Evolutionary conservation across 1,140 invertebrate species (phyloP).

Genomic region (Drosophila miranda): DNA sequence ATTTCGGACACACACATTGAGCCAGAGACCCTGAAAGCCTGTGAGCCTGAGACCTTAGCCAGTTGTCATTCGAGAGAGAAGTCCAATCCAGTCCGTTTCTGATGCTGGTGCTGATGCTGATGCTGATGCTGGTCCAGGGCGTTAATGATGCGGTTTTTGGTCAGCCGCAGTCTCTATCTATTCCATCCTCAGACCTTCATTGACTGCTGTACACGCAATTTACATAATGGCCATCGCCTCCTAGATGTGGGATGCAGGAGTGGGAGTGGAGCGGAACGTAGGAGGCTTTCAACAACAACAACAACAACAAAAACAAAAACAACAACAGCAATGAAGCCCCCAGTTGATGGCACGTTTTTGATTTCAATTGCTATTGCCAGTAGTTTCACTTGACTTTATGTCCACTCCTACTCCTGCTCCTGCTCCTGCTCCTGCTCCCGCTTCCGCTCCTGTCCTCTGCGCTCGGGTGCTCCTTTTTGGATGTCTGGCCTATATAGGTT

Average conservation of each 20-base stretch:
- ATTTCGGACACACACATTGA: constrained; percentile 35
- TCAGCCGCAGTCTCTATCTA: constrained; percentile 34
- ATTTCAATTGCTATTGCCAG: constrained; percentile 63
- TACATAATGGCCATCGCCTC: constrained; percentile 48
- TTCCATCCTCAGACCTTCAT: background rate
- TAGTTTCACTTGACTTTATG: constrained; percentile 62
- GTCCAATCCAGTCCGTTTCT: constrained; percentile 33
- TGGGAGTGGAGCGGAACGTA: background rate
- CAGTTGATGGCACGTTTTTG: constrained; percentile 72
- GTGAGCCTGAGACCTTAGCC: constrained; percentile 66
- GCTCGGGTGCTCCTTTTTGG: constrained; percentile 9
- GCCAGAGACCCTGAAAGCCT: background rate
- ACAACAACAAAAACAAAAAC: constrained; percentile 6
- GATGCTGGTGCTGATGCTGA: constrained; percentile 33
- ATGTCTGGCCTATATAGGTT: constrained; percentile 78
- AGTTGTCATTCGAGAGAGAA: constrained; percentile 58
- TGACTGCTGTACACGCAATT: constrained; percentile 62
- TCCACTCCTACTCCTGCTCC: constrained; percentile 5
- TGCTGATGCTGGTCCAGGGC: constrained; percentile 32
- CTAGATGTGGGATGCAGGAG: constrained; percentile 19
- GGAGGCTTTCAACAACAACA: constrained; percentile 43
- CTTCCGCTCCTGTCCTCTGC: constrained; percentile 30
- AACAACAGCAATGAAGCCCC: constrained; percentile 27
- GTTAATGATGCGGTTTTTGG: constrained; percentile 74
- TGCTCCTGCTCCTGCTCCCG: constrained; percentile 17